These are phyloP conservation scores for Petromus typicus DNA, from an alignment of 2,113 vertebrate genomes.

Conservation along the genomic window DNA sequence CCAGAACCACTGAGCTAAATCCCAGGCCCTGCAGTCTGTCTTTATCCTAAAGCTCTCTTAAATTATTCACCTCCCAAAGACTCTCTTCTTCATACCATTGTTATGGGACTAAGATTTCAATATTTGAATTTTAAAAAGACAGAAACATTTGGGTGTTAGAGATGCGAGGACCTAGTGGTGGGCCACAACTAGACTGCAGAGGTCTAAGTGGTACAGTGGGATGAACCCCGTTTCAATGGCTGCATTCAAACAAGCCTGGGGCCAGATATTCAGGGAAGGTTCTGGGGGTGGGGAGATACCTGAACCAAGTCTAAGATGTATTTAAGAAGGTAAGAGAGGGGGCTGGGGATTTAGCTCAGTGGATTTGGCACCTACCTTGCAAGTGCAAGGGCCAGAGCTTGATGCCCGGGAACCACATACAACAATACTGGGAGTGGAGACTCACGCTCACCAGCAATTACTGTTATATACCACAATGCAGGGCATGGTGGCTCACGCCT, in stretches of 20 bases:
- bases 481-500: too few species aligned
- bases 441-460: too few species aligned
- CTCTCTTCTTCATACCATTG: neutral
- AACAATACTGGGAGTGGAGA: too few species aligned
- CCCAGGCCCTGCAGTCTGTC: neutral
- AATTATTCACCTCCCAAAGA: neutral
- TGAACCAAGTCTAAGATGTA: neutral
- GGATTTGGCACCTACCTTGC: too few species aligned
- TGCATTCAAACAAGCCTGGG: neutral
- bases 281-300: too few species aligned
- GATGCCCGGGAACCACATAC: too few species aligned
- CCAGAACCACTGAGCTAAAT: too few species aligned
- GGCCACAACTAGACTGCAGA: neutral
- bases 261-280: neutral
- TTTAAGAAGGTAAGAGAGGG: neutral
- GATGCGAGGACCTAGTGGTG: rapidly evolving
- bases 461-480: too few species aligned
- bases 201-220: neutral
- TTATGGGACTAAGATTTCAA: neutral
- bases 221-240: neutral
- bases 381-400: too few species aligned
- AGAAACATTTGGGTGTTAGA: neutral
- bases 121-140: neutral
- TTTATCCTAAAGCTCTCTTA: neutral
- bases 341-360: too few species aligned